phyloP scores from a whole-genome alignment of 2,888 invertebrate species.

The Monoplex corrugatus region DNA sequence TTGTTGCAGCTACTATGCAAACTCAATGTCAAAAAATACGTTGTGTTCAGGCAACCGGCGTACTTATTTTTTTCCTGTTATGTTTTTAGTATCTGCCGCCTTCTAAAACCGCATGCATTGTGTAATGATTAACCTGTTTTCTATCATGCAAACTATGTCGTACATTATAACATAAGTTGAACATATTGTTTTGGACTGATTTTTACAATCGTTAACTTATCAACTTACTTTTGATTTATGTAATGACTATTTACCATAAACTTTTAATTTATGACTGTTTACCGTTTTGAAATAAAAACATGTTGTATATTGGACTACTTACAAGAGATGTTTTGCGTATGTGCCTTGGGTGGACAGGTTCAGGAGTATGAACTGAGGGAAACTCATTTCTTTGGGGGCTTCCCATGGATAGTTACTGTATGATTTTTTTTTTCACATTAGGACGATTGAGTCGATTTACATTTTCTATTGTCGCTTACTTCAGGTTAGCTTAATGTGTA shows the following conservation, averaged over 20 bases:
- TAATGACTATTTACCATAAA: no score
- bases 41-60: not conserved
- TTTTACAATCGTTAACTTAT: slow-evolving; percentile 27
- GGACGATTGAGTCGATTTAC: no score
- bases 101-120: not conserved
- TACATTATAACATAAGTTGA: slow-evolving; percentile 2
- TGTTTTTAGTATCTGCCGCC: not conserved
- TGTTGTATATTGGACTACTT: slow-evolving; percentile 16
- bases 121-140: slow-evolving; percentile 4
- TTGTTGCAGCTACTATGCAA: slow-evolving; percentile 21
- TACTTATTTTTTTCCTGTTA: not conserved
- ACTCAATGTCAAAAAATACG: not conserved
- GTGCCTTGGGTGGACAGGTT: not conserved
- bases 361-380: not conserved
- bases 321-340: not conserved
- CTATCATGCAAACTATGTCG: slow-evolving; percentile 10
- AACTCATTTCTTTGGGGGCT: not conserved
- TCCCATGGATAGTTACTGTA: not conserved
- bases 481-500: no score
- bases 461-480: no score
- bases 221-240: slow-evolving; percentile 8
- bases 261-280: not conserved
- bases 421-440: no score
- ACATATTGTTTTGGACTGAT: slow-evolving; percentile 27
- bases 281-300: not conserved